Conservation (phyloP, 2,113 vertebrate genomes). For the Corythoichthys haematopterus region DNA sequence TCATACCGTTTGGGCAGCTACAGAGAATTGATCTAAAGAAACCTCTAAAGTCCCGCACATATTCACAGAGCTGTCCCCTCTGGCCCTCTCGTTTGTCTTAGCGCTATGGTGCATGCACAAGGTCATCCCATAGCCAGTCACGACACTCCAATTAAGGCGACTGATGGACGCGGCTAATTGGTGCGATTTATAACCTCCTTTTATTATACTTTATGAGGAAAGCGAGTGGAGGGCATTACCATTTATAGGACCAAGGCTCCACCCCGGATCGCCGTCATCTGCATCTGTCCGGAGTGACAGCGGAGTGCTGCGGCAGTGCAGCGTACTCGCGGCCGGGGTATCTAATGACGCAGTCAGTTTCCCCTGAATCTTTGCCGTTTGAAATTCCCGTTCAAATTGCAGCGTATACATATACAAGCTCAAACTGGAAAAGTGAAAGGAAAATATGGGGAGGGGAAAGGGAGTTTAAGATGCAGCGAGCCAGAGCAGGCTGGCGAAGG, state of each 20-base stretch:
- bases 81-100: conserved; percentile 56
- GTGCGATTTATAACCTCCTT: conserved; percentile 76
- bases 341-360: conserved; percentile 4
- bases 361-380: conserved; percentile 12
- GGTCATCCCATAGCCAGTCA: conserved; percentile 73
- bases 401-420: neutral
- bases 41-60: conserved; percentile 29
- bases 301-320: conserved; percentile 18
- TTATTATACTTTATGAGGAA: conserved; percentile 79
- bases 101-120: conserved; percentile 63
- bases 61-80: conserved; percentile 50
- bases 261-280: conserved; percentile 58
- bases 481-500: conserved; percentile 24
- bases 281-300: conserved; percentile 41
- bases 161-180: conserved; percentile 80
- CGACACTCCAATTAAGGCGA: conserved; percentile 77
- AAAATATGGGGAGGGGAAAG: conserved; percentile 14
- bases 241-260: conserved; percentile 72
- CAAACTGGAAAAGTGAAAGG: neutral
- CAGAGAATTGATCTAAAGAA: conserved; percentile 56
- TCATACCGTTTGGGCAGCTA: conserved; percentile 33
- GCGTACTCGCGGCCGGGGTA: too few relatives aligned
- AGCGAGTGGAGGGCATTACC: conserved; percentile 76
- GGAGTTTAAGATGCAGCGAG: conserved; percentile 21
- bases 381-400: conserved; percentile 1